phyloP scores from a whole-genome alignment of 1,140 invertebrate genomes.

The Bombus confusus region DNA sequence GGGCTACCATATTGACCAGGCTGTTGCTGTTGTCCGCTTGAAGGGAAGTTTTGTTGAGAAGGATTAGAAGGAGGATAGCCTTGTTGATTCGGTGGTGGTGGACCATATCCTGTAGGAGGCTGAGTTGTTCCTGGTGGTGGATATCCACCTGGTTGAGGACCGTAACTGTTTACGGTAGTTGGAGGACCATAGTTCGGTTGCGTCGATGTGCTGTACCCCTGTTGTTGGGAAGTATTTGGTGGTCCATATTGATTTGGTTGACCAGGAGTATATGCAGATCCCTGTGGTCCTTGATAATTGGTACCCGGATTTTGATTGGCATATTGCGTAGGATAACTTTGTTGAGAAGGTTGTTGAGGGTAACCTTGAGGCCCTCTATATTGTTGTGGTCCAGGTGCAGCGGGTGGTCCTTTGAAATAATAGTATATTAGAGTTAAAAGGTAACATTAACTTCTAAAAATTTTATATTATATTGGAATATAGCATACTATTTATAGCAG shows the following conservation, averaged over 20 bases:
- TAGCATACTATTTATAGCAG: constrained; percentile 76
- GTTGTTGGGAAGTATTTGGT: constrained; percentile 77
- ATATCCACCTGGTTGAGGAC: constrained; percentile 78
- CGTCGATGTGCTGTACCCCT: constrained; percentile 73
- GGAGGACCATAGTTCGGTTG: constrained; percentile 81
- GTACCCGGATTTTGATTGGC: constrained; percentile 79
- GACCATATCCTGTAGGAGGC: constrained; percentile 78
- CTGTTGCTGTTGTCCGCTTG: constrained; percentile 76
- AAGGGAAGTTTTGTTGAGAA: constrained; percentile 77
- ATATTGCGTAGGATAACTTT: constrained; percentile 83
- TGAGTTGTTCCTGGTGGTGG: constrained; percentile 76
- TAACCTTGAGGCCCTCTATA: constrained; percentile 84
- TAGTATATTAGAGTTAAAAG: constrained; percentile 12
- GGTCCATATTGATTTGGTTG: constrained; percentile 80
- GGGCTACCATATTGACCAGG: constrained; percentile 80
- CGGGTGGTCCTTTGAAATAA: constrained; percentile 69
- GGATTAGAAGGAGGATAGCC: constrained; percentile 78
- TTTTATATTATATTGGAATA: constrained; percentile 10
- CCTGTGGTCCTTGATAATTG: constrained; percentile 81
- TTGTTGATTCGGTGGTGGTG: constrained; percentile 80
- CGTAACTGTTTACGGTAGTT: constrained; percentile 79
- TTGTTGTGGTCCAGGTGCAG: constrained; percentile 80
- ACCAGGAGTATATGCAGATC: constrained; percentile 73
- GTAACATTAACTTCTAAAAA: not conserved
- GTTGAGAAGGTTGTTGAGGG: constrained; percentile 83